Conservation (phyloP, 2,797 vertebrate species). For the Telmatherina bonti region DNA sequence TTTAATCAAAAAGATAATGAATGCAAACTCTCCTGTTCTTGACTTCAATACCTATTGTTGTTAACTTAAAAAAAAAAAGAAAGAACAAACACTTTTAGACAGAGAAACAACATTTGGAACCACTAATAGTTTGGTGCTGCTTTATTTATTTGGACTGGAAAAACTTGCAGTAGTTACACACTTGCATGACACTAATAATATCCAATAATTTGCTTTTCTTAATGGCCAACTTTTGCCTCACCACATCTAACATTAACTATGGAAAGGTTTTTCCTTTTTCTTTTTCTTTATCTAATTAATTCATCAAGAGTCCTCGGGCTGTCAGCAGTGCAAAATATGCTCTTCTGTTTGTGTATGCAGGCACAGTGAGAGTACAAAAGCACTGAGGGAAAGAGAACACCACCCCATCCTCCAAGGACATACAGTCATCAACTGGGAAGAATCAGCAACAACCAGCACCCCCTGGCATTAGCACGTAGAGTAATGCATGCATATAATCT, state of each 20-base stretch:
- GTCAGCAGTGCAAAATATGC: conserved; percentile 61
- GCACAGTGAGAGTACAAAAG: conserved; percentile 77
- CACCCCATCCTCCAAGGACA: conserved; percentile 69
- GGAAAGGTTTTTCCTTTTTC: conserved; percentile 12
- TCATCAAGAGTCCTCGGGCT: conserved; percentile 2
- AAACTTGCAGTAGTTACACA: conserved; percentile 26
- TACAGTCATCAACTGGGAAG: conserved; percentile 70
- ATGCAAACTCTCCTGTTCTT: conserved; percentile 3
- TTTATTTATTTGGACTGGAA: conserved; percentile 22
- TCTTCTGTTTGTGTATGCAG: conserved; percentile 68
- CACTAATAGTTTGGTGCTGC: conserved; percentile 14
- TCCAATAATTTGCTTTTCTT: conserved; percentile 34
- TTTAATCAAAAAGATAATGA: conserved; percentile 13
- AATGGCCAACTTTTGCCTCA: conserved; percentile 16
- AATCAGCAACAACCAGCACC: conserved; percentile 62
- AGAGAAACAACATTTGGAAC: conserved; percentile 6
- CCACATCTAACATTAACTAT: conserved; percentile 29
- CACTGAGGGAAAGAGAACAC: conserved; percentile 77
- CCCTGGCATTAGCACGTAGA: conserved; percentile 82
- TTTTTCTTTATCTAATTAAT: neutral
- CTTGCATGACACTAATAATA: conserved; percentile 29
- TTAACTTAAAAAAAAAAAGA: conserved; percentile 7
- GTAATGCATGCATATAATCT: conserved; percentile 85
- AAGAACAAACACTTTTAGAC: conserved; percentile 13
- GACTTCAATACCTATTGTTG: neutral